Evolutionary conservation across 2,113 vertebrate genomes (phyloP).

Genomic region (Protobothrops flavoviridis): DNA sequence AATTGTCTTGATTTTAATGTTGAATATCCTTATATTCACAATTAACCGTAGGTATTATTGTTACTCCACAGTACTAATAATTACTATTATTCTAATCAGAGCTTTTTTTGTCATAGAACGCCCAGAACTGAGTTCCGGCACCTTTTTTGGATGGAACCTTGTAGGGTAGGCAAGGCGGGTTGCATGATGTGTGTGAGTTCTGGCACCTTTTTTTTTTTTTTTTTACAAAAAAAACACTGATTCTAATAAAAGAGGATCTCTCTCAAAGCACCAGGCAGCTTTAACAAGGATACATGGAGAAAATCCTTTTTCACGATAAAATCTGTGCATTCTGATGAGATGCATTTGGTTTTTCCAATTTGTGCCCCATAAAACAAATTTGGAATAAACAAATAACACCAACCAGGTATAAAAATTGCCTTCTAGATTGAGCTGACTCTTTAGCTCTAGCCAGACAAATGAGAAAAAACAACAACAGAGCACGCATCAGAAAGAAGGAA

Average conservation of each 20-base stretch:
- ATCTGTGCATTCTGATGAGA: not conserved
- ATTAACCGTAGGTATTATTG: not conserved
- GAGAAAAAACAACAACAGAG: not conserved
- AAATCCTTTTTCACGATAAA: not conserved
- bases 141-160: no score
- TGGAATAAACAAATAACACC: not conserved
- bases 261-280: not conserved
- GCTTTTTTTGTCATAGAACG: no score
- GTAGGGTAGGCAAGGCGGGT: no score
- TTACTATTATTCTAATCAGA: not conserved
- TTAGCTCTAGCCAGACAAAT: not conserved
- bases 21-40: not conserved
- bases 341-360: not conserved
- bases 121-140: no score
- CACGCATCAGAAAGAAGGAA: not conserved
- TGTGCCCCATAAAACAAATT: not conserved
- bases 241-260: not conserved
- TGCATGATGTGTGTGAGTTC: no score
- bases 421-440: not conserved
- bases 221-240: no score
- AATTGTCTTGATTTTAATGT: not conserved
- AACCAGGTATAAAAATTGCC: not conserved
- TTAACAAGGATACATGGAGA: not conserved
- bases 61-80: not conserved
- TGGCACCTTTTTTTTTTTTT: no score